Evolutionary conservation across 2,113 vertebrate species (phyloP).

Genomic region (Leptocoma aspasia): DNA sequence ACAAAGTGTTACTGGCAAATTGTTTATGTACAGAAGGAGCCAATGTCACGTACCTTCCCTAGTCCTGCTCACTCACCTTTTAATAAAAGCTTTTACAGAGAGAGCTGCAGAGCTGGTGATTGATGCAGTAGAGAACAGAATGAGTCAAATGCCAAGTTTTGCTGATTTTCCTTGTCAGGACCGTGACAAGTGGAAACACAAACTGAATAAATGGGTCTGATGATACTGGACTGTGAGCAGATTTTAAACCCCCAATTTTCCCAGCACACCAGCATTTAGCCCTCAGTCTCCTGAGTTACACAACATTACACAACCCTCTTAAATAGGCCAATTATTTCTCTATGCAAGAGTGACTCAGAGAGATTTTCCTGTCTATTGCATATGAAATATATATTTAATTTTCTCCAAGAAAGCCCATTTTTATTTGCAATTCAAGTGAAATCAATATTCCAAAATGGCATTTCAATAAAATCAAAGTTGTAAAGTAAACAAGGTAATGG

Average conservation of each 20-base stretch:
- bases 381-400: slow-evolving; percentile 1
- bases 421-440: background rate
- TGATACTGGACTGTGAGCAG: background rate
- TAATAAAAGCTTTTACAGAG: background rate
- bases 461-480: slow-evolving; percentile 9
- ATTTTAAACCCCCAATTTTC: background rate
- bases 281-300: background rate
- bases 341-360: background rate
- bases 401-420: background rate
- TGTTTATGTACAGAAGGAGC: background rate
- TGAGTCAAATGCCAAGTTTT: background rate
- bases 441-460: slow-evolving; percentile 19
- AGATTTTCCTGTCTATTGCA: background rate
- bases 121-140: background rate
- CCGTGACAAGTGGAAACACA: background rate
- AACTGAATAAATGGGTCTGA: background rate
- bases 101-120: background rate
- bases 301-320: background rate
- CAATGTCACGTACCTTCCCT: background rate
- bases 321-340: slow-evolving; percentile 6
- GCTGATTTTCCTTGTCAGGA: background rate
- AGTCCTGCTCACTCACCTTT: background rate
- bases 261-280: background rate
- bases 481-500: slow-evolving; percentile 10
- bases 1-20: background rate